Percentiles rank a stretch among this genome's conserved stretches.
phyloP scores from a whole-genome alignment of 2,888 invertebrate species.

The Mayetiola destructor region DNA sequence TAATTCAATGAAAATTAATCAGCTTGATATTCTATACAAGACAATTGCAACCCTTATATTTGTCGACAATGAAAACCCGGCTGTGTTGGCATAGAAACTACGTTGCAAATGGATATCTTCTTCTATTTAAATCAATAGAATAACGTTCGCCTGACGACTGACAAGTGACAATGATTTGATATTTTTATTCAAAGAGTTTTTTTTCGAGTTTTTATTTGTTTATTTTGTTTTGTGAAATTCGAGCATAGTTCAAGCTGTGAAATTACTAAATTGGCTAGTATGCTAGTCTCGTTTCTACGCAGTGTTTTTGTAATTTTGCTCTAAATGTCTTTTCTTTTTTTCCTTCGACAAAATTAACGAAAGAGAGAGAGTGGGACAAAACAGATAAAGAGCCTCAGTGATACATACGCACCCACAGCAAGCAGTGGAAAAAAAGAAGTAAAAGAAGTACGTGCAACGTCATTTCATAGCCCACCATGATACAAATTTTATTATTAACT shows the following conservation, averaged over 20 bases:
- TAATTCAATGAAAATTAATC: slow-evolving; percentile 10
- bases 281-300: not conserved
- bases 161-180: slow-evolving; percentile 10
- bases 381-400: not conserved
- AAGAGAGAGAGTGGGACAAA: not conserved
- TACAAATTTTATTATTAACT: slow-evolving; percentile 4
- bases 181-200: not conserved
- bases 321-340: not conserved
- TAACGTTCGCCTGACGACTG: not conserved
- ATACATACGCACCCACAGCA: no score
- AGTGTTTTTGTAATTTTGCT: not conserved
- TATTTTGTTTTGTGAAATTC: slow-evolving; percentile 1
- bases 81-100: not conserved
- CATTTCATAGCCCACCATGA: slow-evolving; percentile 3
- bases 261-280: slow-evolving; percentile 7
- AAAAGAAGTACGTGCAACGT: not conserved
- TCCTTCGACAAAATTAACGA: not conserved
- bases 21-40: not conserved
- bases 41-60: slow-evolving; percentile 1
- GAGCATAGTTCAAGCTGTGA: slow-evolving; percentile 9
- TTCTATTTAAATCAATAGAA: not conserved
- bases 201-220: not conserved
- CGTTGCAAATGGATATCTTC: not conserved
- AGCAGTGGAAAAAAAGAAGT: no score
- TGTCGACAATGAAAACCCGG: not conserved